Evolutionary conservation across 2,797 vertebrate genomes (phyloP), one percentile per base, ranked within the genome.

Genomic region (Chelon auratus): DNA sequence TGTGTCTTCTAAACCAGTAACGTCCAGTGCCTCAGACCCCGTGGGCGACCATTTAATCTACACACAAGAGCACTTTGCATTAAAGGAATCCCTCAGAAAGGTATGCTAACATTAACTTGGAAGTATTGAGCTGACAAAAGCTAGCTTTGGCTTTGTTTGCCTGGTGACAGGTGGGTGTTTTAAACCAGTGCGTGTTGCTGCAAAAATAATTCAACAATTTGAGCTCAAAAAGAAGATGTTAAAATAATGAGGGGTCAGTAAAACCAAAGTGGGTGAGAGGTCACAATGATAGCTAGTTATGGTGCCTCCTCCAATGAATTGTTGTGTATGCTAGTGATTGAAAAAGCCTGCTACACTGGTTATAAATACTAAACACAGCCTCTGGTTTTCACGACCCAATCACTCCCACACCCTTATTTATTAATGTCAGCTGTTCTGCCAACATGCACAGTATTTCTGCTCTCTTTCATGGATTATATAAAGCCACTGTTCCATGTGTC

Each of bases 1-100:
- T 0, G 80, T 75, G 11, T 87, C 90, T 13, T 75, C 91, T 4
- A 91, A 87, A 71, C n/a, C 79, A n/a, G 87, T 42, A 24, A 4
- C 83, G n/a, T 5, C 43, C 45, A 48, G 71, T 39, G 42, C n/a
- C 54, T 0, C 75, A 0, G 82, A 91, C 55, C 18, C 37, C 14
- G 7, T 15, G 2, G 39, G 14, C 4, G 87, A 88, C 50, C 87
- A 88, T 71, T 37, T 84, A 56, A 67, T 93, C 57, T 95, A 93
- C 82, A 90, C 75, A 0, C 77, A 71, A 47, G 93, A 94, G 78
- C 93, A 95, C 75, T 80, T 78, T 72, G 90, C 93, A 5, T 36
- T 95, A 52, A 92, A 95, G 80, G 86, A 87, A 22, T 90, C 92
- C 17, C 92, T 95, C 62, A 85, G 84, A 75, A 96, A 96, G 94